These are phyloP conservation scores for Pangasius sanitwongsei DNA, from an alignment of 2,797 vertebrate genomes.

Conservation along the genomic window DNA sequence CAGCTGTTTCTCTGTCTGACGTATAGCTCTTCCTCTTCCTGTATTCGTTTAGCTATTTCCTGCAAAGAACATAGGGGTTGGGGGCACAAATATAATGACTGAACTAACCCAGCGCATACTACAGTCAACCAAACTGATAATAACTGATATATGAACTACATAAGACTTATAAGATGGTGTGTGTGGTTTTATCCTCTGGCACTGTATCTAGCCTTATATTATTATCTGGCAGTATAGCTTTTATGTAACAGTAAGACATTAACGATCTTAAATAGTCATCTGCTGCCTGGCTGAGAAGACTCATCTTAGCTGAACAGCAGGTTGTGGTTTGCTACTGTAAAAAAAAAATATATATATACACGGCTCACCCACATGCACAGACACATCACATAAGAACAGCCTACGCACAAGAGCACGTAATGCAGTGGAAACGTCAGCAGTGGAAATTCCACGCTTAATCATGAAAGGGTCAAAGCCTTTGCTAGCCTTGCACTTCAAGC, in stretches of 20 bases:
- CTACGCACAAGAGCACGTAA: not conserved
- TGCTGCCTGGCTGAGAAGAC: not conserved
- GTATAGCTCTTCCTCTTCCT: conserved; percentile 75
- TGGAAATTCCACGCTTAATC: conserved; percentile 54
- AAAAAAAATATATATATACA: conserved; percentile 14
- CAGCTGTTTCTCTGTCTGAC: conserved; percentile 59
- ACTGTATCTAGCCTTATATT: not conserved
- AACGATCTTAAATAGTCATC: not conserved
- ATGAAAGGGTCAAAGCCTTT: conserved; percentile 36
- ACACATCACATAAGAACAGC: not conserved
- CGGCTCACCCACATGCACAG: not conserved
- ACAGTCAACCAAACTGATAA: not conserved
- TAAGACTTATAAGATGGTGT: not conserved
- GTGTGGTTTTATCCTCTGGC: not conserved
- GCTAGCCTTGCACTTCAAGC: conserved; percentile 44
- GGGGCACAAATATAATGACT: not conserved
- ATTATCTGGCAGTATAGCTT: too few relatives aligned
- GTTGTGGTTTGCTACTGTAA: conserved; percentile 34
- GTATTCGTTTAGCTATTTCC: conserved; percentile 79
- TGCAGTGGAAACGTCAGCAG: conserved; percentile 19
- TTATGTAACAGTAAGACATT: not conserved
- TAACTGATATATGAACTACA: not conserved
- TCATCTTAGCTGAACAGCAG: not conserved
- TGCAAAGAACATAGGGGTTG: conserved; percentile 54
- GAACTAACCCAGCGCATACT: not conserved